phyloP scores from a whole-genome alignment of 2,888 invertebrate species.

The Acrobasis suavella region DNA sequence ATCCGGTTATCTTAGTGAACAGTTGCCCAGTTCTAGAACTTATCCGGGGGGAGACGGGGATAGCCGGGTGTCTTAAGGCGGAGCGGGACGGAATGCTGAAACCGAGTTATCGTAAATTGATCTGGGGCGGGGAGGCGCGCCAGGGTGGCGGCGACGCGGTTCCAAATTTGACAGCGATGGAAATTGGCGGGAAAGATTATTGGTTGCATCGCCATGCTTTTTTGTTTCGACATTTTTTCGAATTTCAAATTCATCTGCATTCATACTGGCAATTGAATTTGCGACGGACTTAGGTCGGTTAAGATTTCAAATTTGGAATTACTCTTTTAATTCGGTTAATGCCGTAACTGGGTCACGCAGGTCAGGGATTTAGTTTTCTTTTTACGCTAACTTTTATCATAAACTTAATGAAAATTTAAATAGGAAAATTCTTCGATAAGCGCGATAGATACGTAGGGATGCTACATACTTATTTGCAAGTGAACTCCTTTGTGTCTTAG shows the following conservation, averaged over 20 bases:
- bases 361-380: conserved; percentile 52
- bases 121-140: conserved; percentile 65
- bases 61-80: conserved; percentile 73
- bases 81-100: conserved; percentile 75
- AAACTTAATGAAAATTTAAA: background rate
- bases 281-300: conserved; percentile 20
- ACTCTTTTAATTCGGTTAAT: conserved; percentile 31
- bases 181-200: conserved; percentile 82
- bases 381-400: conserved; percentile 27
- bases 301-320: conserved; percentile 32
- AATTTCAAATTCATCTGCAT: conserved; percentile 35
- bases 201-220: conserved; percentile 60
- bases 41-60: conserved; percentile 74
- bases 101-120: conserved; percentile 81
- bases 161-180: conserved; percentile 82
- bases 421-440: conserved; percentile 26
- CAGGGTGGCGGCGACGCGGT: conserved; percentile 56
- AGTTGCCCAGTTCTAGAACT: conserved; percentile 69
- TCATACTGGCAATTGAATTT: conserved; percentile 37
- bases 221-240: conserved; percentile 39
- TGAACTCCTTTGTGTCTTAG: conserved; percentile 54
- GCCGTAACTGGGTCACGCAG: conserved; percentile 57
- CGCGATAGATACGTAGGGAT: conserved; percentile 38
- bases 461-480: conserved; percentile 35
- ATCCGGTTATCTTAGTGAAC: conserved; percentile 53